Base-by-base conservation (phyloP, 2,797 vertebrate genomes). In the Premnoplex brunnescens region DNA sequence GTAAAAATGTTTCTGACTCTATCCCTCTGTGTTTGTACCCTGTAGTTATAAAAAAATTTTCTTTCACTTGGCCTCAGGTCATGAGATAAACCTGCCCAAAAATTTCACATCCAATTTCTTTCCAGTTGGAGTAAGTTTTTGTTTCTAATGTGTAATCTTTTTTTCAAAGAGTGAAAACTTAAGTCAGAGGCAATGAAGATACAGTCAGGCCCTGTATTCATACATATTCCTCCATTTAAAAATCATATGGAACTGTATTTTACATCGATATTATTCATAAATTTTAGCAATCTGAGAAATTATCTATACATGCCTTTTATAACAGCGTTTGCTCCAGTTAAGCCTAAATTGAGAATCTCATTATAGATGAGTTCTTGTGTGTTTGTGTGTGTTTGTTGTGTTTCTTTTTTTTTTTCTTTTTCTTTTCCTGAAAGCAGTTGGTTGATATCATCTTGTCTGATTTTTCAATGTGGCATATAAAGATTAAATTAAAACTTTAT, bases 401-500 rank as follows among this genome's bases (percentile, higher is more conserved):
- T 56, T n/a, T 55, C 14, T 10, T 34, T 14, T 15, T 34, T 23
- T 4, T 10, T 48, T 68, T 8, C 2, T 12, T 32, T 48, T 34
- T 62, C 41, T 51, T 39, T 15, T 2, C 32, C 34, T 83, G 64
- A 74, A 89, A 93, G 41, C 8, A 32, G 18, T 86, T 79, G 37
- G 37, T 64, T 92, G 72, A 22, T 84, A 84, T 51, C 4, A 36
- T 64, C 80, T 75, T 84, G 19, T n/a, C 27, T 78, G 66, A 81
- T 90, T 90, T 88, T 93, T 72, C 46, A 94, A 60, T 39, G 49
- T 69, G 36, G 73, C 56, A 20, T 82, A 27, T 64, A 55, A 84
- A 94, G n/a, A 66, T 92, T 75, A 88, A 86, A 93, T 75, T 78
- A 91, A 93, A 88, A 84, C 28, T 75, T 72, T 6, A 7, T 86